These are phyloP conservation scores for Trissolcus basalis DNA, from an alignment of 1,140 invertebrate genomes.

Conservation along the genomic window DNA sequence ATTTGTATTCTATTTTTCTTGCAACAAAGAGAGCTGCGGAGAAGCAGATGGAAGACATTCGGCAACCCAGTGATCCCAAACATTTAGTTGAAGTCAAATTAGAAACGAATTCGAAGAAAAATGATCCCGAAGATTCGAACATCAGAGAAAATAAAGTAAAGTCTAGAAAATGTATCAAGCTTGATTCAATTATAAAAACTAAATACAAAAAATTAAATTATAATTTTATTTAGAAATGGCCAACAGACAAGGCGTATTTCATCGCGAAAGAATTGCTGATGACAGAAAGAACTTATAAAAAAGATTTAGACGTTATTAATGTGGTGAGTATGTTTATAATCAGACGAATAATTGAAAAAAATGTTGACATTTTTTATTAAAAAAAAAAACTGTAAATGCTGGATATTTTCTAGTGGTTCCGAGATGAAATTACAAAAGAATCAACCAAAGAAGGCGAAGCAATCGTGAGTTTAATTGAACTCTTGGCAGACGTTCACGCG, in stretches of 20 bases:
- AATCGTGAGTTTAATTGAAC: conserved; percentile 80
- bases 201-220: background rate
- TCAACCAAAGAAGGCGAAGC: conserved; percentile 77
- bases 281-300: conserved; percentile 96
- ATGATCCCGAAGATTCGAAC: too few relatives aligned
- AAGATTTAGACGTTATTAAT: conserved; percentile 94
- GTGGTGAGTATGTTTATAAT: conserved; percentile 78
- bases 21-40: too few relatives aligned
- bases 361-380: too few relatives aligned
- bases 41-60: too few relatives aligned
- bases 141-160: too few relatives aligned
- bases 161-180: too few relatives aligned
- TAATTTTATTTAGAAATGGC: conserved; percentile 77
- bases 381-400: background rate
- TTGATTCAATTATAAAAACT: too few relatives aligned
- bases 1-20: too few relatives aligned
- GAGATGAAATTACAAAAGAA: conserved; percentile 81
- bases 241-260: conserved; percentile 90
- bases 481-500: conserved; percentile 81
- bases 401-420: conserved; percentile 80
- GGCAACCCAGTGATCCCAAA: too few relatives aligned
- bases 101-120: too few relatives aligned
- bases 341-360: too few relatives aligned
- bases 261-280: conserved; percentile 96
- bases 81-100: too few relatives aligned